Base-by-base conservation (phyloP, 2,113 vertebrate species). In the Turnix velox region DNA sequence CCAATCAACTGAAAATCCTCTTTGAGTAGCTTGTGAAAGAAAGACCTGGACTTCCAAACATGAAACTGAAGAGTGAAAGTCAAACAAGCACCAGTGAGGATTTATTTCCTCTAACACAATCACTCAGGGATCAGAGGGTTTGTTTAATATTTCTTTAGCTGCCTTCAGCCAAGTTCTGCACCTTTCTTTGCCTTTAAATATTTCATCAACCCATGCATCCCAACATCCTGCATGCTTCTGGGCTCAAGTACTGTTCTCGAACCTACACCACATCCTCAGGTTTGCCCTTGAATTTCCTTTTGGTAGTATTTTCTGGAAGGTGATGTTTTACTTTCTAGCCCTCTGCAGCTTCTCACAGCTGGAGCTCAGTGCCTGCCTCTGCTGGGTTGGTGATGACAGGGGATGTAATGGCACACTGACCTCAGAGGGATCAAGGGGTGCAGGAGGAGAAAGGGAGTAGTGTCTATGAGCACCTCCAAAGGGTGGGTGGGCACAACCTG, bases 81-180 rank as follows among this genome's bases (percentile, higher is more conserved):
- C 87, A 93, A 84, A 89, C 33, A 52, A 68, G 27, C 12, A 54
- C 30, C 75, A 63, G 37, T 12, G 42, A 78, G 30, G 55, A 80
- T 92, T 91, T 94, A 74, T 93, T 92, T 94, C 66, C 31, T 91
- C 71, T 57, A 55, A 19, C 43, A 66, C 49, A 67, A 48, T 76
- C 42, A 31, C 49, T 77, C 39, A 16, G 51, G 48, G 40, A 89
- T 77, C 65, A 85, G 62, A 63, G 35, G 27, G 4, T 66, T 89
- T 80, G 77, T 35, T 62, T 3, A 1, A 30, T 84, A 22, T 61
- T 90, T 65, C 86, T 84, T 58, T 42, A 54, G 48, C 76, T 88
- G 63, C 51, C 49, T 84, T 90, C 78, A 90, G 63, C 68, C 67
- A 66, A 71, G 33, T 37, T 69, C 51, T 65, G 3, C 0, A 1